Base-by-base conservation (phyloP, 2,113 vertebrate genomes). In the Plectropomus leopardus region DNA sequence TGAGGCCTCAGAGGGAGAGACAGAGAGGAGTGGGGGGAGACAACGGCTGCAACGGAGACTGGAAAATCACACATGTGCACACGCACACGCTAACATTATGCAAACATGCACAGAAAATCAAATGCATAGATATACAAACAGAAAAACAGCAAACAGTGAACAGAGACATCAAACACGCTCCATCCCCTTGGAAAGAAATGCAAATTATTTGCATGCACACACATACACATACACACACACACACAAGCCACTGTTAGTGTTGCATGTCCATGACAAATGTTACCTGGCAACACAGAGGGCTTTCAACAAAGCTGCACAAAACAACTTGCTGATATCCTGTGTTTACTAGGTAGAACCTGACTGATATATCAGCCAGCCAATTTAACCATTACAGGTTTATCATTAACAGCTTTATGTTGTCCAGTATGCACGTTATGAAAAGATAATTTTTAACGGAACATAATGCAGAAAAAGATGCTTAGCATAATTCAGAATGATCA, bases 231-330 rank as follows among this genome's bases (percentile, higher is more conserved):
- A n/a, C n/a, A n/a, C n/a, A n/a, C n/a, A n/a, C n/a, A n/a, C n/a
- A n/a, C n/a, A n/a, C n/a, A n/a, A n/a, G n/a, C n/a, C n/a, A n/a
- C 34, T 55, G 48, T 71, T 45, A 48, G 40, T 57, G 28, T 28
- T 36, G 40, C 0, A 11, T 55, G 60, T 40, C 51, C 0, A 19
- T 50, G 28, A 51, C 53, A 59, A 30, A 40, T 6, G 72, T 57
- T 80, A 76, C 78, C 61, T 61, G 47, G 60, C 73, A 80, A 76
- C 72, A 60, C 34, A 53, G 13, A 59, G 23, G 24, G 30, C 23
- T 50, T 50, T 68, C 11, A 21, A 47, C 36, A 26, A 34, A 58
- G 30, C 26, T 40, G 77, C 42, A 26, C 44, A 10, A 50, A 36
- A 59, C 17, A 16, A 24, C 60, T 34, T 8, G 42, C 59, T 30